Evolutionary conservation across 2,113 vertebrate species (phyloP).

Genomic region (Corythoichthys intestinalis): DNA sequence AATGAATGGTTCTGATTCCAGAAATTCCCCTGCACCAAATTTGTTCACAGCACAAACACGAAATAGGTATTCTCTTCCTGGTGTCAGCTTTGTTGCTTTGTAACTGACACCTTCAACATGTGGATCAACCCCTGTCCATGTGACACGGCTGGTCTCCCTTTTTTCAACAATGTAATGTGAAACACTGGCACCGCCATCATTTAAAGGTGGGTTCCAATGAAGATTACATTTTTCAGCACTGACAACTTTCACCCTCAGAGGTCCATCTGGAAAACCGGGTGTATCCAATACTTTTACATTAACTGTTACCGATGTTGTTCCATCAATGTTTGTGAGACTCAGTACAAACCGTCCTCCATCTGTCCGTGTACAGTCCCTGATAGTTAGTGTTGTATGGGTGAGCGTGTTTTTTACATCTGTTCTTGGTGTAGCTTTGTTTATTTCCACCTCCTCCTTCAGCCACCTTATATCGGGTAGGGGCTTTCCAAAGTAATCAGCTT

Average conservation of each 20-base stretch:
- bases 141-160: slow-evolving; percentile 93
- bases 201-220: slow-evolving; percentile 86
- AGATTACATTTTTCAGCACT: slow-evolving; percentile 94
- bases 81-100: slow-evolving; percentile 91
- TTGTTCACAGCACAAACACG: slow-evolving; percentile 93
- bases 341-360: slow-evolving; percentile 90
- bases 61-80: slow-evolving; percentile 96
- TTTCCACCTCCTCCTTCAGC: slow-evolving; percentile 90
- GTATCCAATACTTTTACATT: slow-evolving; percentile 93
- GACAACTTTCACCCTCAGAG: slow-evolving; percentile 84
- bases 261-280: slow-evolving; percentile 88
- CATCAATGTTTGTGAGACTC: slow-evolving; percentile 88
- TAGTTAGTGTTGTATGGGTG: slow-evolving; percentile 81
- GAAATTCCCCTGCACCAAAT: slow-evolving; percentile 88
- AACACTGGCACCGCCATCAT: slow-evolving; percentile 89
- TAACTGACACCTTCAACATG: slow-evolving; percentile 86
- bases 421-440: slow-evolving; percentile 83
- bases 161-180: slow-evolving; percentile 94
- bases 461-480: slow-evolving; percentile 86
- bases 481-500: slow-evolving; percentile 92
- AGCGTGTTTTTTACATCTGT: slow-evolving; percentile 90
- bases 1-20: slow-evolving; percentile 89
- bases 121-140: slow-evolving; percentile 91
- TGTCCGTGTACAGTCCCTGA: slow-evolving; percentile 87
- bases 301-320: slow-evolving; percentile 84